Evolutionary conservation across 2,113 vertebrate genomes (phyloP).

Genomic region (Oriolus oriolus): DNA sequence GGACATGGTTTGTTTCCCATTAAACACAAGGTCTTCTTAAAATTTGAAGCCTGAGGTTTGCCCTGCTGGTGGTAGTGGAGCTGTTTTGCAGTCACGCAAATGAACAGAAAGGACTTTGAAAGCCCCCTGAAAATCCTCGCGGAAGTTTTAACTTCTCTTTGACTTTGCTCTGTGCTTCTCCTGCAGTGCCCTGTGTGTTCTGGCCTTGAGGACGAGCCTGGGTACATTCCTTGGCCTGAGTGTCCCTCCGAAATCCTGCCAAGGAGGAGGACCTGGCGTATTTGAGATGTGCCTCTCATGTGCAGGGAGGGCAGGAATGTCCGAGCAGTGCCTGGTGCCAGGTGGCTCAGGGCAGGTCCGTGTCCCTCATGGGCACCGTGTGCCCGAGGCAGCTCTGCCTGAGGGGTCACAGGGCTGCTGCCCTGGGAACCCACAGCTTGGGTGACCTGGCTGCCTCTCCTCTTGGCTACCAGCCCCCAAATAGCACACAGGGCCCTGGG

Average conservation of each 20-base stretch:
- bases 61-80: background rate
- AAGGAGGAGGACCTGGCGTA: background rate
- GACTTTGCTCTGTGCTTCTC: background rate
- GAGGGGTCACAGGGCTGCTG: background rate
- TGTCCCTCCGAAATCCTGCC: rapidly evolving
- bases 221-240: background rate
- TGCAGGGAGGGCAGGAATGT: background rate
- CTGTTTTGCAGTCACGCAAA: background rate
- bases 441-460: background rate
- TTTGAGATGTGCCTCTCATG: background rate
- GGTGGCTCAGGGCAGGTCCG: background rate
- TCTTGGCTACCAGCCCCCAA: background rate
- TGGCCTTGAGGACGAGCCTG: background rate
- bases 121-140: background rate
- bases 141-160: background rate
- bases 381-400: background rate
- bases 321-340: rapidly evolving
- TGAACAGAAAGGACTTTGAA: background rate
- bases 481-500: background rate
- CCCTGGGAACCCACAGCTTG: background rate
- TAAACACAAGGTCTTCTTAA: background rate
- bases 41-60: background rate
- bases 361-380: background rate
- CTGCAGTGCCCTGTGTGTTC: rapidly evolving
- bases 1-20: background rate